These are phyloP conservation scores for Sesia apiformis DNA, from an alignment of 2,888 invertebrate species.

Conservation along the genomic window DNA sequence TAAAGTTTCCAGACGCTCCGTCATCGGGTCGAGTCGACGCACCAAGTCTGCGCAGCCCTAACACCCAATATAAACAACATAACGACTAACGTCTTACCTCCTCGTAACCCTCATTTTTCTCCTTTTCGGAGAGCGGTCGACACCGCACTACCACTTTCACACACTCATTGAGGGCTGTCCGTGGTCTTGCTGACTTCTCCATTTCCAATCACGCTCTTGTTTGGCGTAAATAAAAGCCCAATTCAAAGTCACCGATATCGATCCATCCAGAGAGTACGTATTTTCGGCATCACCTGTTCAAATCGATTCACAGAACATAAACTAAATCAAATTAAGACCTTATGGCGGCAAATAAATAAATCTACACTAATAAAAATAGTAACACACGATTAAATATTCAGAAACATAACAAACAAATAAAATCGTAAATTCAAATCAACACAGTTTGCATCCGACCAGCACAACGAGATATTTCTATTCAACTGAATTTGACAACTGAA, in stretches of 20 bases:
- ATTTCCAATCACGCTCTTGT: conserved; percentile 37
- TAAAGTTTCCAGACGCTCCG: conserved; percentile 11
- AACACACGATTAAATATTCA: conserved; percentile 46
- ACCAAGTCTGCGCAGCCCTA: conserved; percentile 29
- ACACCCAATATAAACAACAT: conserved; percentile 25
- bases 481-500: conserved; percentile 31
- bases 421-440: conserved; percentile 51
- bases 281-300: conserved; percentile 55
- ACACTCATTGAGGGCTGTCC: conserved; percentile 82
- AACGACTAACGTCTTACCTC: conserved; percentile 56
- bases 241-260: conserved; percentile 64
- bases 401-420: conserved; percentile 51
- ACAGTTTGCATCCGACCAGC: conserved; percentile 34
- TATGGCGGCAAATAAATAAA: background rate
- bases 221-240: conserved; percentile 36
- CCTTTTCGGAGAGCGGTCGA: conserved; percentile 94
- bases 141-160: conserved; percentile 98
- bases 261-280: conserved; percentile 62
- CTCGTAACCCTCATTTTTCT: conserved; percentile 81
- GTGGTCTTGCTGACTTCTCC: conserved; percentile 67
- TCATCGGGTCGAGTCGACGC: conserved; percentile 26
- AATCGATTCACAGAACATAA: conserved; percentile 16
- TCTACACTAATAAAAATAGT: conserved; percentile 18
- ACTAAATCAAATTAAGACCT: conserved; percentile 17
- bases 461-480: conserved; percentile 44